These are phyloP conservation scores for Bombus sibiricus DNA, from an alignment of 1,140 invertebrate species.

Conservation along the genomic window DNA sequence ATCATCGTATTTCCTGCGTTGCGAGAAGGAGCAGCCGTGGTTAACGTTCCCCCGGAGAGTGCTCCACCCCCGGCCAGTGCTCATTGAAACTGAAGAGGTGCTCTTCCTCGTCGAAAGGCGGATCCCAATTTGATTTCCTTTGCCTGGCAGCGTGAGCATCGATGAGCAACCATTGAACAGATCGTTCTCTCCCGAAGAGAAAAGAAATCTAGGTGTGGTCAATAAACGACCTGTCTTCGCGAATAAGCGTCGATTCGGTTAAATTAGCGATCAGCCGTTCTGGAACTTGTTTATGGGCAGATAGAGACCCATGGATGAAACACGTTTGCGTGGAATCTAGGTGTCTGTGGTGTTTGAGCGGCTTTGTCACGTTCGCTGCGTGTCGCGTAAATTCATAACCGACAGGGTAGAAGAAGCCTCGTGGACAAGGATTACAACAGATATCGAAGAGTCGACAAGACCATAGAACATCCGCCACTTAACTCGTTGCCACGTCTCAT, in stretches of 20 bases:
- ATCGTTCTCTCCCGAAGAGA: not conserved
- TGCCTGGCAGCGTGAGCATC: conserved; percentile 4
- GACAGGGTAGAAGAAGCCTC: not conserved
- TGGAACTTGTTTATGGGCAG: not conserved
- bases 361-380: not conserved
- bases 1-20: conserved; percentile 18
- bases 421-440: conserved; percentile 14
- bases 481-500: conserved; percentile 44
- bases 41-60: conserved; percentile 65
- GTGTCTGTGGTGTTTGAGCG: no score
- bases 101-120: conserved; percentile 67
- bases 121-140: conserved; percentile 72
- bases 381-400: conserved; percentile 15
- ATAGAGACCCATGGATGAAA: not conserved
- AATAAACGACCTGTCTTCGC: not conserved
- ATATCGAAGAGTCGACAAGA: conserved; percentile 47
- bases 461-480: conserved; percentile 75
- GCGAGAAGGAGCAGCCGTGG: conserved; percentile 22
- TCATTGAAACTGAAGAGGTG: conserved; percentile 68
- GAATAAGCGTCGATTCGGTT: not conserved
- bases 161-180: no score
- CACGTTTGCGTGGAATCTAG: not conserved
- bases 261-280: not conserved
- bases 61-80: conserved; percentile 56
- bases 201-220: conserved; percentile 19